Evolutionary conservation across 2,888 invertebrate genomes (phyloP).

Genomic region (Notodonta ziczac): DNA sequence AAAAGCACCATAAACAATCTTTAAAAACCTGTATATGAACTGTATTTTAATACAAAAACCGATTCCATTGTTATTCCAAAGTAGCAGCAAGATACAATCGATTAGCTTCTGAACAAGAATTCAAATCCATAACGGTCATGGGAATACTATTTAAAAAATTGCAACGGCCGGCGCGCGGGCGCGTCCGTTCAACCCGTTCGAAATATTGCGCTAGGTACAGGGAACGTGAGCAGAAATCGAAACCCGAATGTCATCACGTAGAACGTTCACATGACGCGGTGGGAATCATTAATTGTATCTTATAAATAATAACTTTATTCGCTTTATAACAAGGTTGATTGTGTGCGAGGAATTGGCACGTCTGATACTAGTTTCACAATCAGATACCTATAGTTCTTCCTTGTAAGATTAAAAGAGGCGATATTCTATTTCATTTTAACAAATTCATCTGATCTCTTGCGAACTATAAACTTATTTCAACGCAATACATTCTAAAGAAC

Average conservation of each 20-base stretch:
- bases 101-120: conserved; percentile 27
- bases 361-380: background rate
- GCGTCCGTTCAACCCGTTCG: conserved; percentile 44
- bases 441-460: too few relatives aligned
- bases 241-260: conserved; percentile 50
- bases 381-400: background rate
- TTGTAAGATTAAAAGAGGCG: too few relatives aligned
- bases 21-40: background rate
- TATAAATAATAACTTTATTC: conserved; percentile 40
- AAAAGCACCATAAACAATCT: background rate
- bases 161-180: conserved; percentile 18
- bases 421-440: too few relatives aligned
- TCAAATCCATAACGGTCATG: conserved; percentile 34
- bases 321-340: conserved; percentile 23
- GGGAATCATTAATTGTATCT: conserved; percentile 53
- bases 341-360: conserved; percentile 11
- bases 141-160: conserved; percentile 35
- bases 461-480: too few relatives aligned
- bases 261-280: conserved; percentile 58
- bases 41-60: background rate
- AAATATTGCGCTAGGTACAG: conserved; percentile 30
- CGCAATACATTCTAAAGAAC: too few relatives aligned
- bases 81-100: conserved; percentile 10
- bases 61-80: conserved; percentile 11
- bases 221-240: conserved; percentile 46